Evolutionary conservation across 1,140 invertebrate genomes (phyloP).

Genomic region (Drosophila fuyamai): DNA sequence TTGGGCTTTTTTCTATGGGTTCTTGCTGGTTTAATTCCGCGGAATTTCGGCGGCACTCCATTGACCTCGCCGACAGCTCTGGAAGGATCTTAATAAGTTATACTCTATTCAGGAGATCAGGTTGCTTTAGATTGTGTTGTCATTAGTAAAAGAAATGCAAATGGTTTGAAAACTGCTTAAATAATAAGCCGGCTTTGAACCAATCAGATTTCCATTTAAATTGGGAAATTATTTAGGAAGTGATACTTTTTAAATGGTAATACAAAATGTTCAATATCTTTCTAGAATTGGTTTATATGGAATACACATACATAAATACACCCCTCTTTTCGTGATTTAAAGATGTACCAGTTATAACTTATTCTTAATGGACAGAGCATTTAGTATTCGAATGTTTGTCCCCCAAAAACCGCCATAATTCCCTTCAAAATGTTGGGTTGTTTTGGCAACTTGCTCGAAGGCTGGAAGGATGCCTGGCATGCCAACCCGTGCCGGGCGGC

Average conservation of each 20-base stretch:
- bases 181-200: no score
- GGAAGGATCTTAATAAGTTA: slow-evolving; percentile 34
- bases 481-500: slow-evolving; percentile 63
- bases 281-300: no score
- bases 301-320: no score
- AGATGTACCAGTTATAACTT: no score
- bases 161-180: no score
- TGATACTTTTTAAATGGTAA: no score
- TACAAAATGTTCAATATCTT: no score
- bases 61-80: slow-evolving; percentile 59
- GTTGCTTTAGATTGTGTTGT: neutral
- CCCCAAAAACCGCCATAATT: slow-evolving; percentile 11
- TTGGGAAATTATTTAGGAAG: no score
- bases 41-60: slow-evolving; percentile 73
- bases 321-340: no score
- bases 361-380: slow-evolving; percentile 4
- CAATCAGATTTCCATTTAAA: no score
- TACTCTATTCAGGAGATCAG: slow-evolving; percentile 15
- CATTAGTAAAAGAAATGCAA: neutral
- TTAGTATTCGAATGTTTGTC: neutral
- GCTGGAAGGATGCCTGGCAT: slow-evolving; percentile 42
- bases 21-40: slow-evolving; percentile 58
- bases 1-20: slow-evolving; percentile 3
- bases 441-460: slow-evolving; percentile 46
- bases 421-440: slow-evolving; percentile 23